Evolutionary conservation across 2,113 vertebrate genomes (phyloP), one percentile per base, ranked within the genome.

Genomic region (Oncorhynchus clarkii): DNA sequence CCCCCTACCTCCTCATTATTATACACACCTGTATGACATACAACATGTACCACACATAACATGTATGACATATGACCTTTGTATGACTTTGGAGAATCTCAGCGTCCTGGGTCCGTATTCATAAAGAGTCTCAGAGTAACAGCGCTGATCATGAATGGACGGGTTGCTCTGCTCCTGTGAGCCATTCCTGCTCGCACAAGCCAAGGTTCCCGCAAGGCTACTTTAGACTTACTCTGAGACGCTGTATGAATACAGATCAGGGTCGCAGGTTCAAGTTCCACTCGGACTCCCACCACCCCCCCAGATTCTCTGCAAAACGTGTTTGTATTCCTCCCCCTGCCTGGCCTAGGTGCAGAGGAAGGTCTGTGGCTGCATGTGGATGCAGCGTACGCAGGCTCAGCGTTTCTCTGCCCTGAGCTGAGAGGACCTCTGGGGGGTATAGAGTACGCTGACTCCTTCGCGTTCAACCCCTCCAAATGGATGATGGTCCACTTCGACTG

Each of bases 401-500:
- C 98, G 22, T 98, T 98, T 81, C 84, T 99, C 16, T 99, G 98
- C 80, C 96, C 97, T 0, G 98, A 99, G 83, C 94, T 96, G 70
- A 93, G 96, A 16, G 87, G 85, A 5, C 96, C 96, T 68, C 91
- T 98, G 79, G 79, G 91, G 14, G 98, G 98, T 67, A 86, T 99
- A 0, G 94, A 97, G 70, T 94, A 91, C 3, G 95, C 96, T 0
- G 90, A 99, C 83, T 99, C 98, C 0, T 99, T 99, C 80, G 93
- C 96, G 72, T 99, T 99, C 72, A 99, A 99, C 69, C 96, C 96
- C 45, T 96, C 97, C 26, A 99, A 99, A 87, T 99, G 97, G 98
- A 98, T 99, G 98, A 97, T 99, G 97, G 97, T 98, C 57, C 95
- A 99, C 81, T 98, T 98, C 77, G 98, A 99, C 89, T 99, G 98